A percentile compares a stretch with the other conserved stretches of the same genome.
These are phyloP conservation scores for Muricea muricata DNA, from an alignment of 92 coral and sea anemone genomes.

Conservation along the genomic window DNA sequence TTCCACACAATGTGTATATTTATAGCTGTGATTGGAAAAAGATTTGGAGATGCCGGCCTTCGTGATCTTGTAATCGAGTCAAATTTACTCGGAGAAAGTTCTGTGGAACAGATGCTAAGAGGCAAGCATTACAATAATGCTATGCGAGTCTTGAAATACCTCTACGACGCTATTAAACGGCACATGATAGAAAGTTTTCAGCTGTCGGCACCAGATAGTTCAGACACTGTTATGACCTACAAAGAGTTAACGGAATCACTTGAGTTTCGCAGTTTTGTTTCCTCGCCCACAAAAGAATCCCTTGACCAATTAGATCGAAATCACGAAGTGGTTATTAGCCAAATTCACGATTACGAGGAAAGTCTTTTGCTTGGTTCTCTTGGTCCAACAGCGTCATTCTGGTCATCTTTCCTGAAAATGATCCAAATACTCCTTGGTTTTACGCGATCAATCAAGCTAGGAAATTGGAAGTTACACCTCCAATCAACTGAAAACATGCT, in stretches of 20 bases:
- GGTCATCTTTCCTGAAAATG: constrained; percentile 22
- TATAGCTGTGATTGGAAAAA: background rate
- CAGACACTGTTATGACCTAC: background rate
- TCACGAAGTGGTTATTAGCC: background rate
- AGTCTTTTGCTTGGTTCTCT: background rate
- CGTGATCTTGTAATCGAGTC: constrained; percentile 46
- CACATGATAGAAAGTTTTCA: background rate
- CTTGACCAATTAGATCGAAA: background rate
- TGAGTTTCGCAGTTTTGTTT: background rate
- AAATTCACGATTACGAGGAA: background rate
- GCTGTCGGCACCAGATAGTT: background rate
- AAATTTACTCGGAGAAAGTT: constrained; percentile 45
- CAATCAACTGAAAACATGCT: constrained; percentile 11
- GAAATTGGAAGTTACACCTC: constrained; percentile 7
- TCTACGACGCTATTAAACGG: background rate
- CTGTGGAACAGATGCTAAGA: background rate
- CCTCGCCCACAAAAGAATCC: background rate
- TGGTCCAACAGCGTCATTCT: constrained; percentile 21
- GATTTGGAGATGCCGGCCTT: background rate
- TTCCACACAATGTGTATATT: constrained; percentile 1
- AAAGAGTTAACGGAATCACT: background rate
- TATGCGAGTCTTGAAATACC: background rate
- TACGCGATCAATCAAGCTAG: background rate
- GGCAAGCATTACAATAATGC: constrained; percentile 8
- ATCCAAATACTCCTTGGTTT: constrained; percentile 10